Percentiles rank a stretch among this genome's conserved stretches.
These are phyloP conservation scores for Grammomys dolichurus DNA, from an alignment of 2,113 vertebrate species.

Conservation along the genomic window DNA sequence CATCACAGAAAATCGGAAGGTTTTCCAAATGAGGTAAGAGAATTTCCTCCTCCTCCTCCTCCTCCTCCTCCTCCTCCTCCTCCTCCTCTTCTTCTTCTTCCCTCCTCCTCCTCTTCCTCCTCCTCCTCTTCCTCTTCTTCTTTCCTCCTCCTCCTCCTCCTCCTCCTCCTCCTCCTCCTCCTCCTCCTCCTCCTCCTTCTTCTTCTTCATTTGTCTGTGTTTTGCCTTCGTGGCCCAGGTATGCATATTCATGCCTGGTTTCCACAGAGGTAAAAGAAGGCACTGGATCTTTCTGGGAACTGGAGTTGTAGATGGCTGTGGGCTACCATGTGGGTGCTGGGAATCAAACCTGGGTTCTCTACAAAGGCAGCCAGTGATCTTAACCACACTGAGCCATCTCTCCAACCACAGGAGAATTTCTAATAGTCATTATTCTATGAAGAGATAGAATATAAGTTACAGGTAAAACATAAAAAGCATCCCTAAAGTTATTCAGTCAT, in stretches of 20 bases:
- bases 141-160: too few species aligned
- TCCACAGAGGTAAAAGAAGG: not conserved
- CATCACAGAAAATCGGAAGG: not conserved
- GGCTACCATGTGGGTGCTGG: not conserved
- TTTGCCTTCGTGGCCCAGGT: not conserved
- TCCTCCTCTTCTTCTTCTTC: too few species aligned
- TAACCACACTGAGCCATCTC: not conserved
- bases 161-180: too few species aligned
- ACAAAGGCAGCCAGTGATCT: not conserved
- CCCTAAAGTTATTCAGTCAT: slow-evolving; percentile 44
- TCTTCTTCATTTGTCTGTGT: not conserved
- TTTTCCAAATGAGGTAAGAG: slow-evolving; percentile 69
- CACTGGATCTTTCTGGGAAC: not conserved
- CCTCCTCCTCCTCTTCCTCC: too few species aligned
- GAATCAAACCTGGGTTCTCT: not conserved
- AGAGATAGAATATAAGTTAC: slow-evolving; percentile 30
- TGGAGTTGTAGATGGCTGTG: not conserved
- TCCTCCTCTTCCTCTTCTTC: too few species aligned
- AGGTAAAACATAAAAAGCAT: not conserved
- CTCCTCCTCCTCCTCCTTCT: too few species aligned
- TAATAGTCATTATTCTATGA: slow-evolving; percentile 43
- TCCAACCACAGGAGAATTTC: not conserved
- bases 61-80: too few species aligned
- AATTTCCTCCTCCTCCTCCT: not conserved
- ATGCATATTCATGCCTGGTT: not conserved